Conservation (phyloP, 2,888 invertebrate genomes). For the Drosophila quinaria region DNA sequence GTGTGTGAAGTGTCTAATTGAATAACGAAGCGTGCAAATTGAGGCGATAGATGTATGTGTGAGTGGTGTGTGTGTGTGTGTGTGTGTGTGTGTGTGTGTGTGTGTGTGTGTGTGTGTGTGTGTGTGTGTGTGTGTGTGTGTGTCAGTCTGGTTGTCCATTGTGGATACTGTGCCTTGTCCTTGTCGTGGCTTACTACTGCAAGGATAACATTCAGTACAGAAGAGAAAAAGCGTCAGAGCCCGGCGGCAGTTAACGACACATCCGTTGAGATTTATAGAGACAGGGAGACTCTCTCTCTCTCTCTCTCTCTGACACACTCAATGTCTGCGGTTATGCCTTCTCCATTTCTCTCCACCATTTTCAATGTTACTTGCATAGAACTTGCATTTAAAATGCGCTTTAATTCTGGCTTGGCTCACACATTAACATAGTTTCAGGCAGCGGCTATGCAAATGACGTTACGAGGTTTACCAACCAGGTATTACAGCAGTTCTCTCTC, state of each 20-base stretch:
- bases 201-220: not conserved
- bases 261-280: conserved; percentile 74
- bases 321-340: conserved; percentile 64
- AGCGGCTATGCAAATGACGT: conserved; percentile 67
- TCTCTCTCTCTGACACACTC: conserved; percentile 56
- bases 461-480: conserved; percentile 68
- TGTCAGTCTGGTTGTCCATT: conserved; percentile 20
- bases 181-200: conserved; percentile 25
- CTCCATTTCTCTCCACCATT: not conserved
- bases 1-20: conserved; percentile 80
- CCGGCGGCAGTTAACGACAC: conserved; percentile 76
- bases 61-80: not conserved
- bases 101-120: conserved; percentile 10
- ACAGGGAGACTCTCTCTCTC: conserved; percentile 58
- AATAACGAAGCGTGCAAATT: conserved; percentile 82
- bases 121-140: not conserved
- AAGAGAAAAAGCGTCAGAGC: conserved; percentile 45
- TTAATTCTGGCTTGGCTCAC: conserved; percentile 55
- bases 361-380: conserved; percentile 19
- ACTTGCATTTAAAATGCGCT: conserved; percentile 65
- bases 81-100: conserved; percentile 1
- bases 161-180: conserved; percentile 43
- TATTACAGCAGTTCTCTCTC: conserved; percentile 39
- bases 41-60: conserved; percentile 54
- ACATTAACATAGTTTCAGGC: conserved; percentile 75